Base-by-base conservation (phyloP, 2,888 invertebrate species). In the Petrophora chlorosata region DNA sequence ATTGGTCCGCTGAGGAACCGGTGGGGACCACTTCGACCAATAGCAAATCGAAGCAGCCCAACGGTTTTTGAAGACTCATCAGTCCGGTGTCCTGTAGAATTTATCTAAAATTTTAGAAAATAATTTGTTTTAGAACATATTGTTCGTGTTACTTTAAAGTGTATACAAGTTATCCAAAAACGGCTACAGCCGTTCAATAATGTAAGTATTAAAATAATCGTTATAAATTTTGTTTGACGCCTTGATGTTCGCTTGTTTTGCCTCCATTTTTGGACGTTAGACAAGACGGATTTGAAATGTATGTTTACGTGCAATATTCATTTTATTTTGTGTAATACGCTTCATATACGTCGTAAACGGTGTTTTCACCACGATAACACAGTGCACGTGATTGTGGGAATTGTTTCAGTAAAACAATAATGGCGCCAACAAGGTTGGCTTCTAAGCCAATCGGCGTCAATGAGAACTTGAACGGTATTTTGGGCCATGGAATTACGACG, bases 381-480 rank as follows among this genome's bases (percentile, higher is more conserved):
- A 63, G 64, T 63, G 60, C 80, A 78, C 76, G 81, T 83, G 83
- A 77, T 76, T 63, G 61, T 51, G 48, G 59, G 58, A 55, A 64
- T 73, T 73, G 68, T 83, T 80, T 68, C 76, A 80, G 79, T 74
- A 66, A 51, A 55, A 61, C 59, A 55, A 75, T 63, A 81, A 94
- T 94, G 94, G 93, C 94, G 79, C 94, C 94, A 76, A 90, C 92
- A 47, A 91, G 92, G 85, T 81, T 91, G 84, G 79, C 91, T 70
- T 90, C 88, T 60, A 86, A 87, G 66, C 83, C 91, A 48, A 85
- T 90, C 73, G 81, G 82, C 73, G 79, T 76, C 66, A 87, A 82
- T 62, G 87, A 87, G 63, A 91, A 85, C 77, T 61, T 81, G 53
- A 83, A 85, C 61, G 87, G 86, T 58, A 76, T 90, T 35, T 65